A percentile compares a stretch with the other conserved stretches of the same genome.
Conservation (phyloP, 2,797 vertebrate species). For the Lepidocolaptes lacrymiger region DNA sequence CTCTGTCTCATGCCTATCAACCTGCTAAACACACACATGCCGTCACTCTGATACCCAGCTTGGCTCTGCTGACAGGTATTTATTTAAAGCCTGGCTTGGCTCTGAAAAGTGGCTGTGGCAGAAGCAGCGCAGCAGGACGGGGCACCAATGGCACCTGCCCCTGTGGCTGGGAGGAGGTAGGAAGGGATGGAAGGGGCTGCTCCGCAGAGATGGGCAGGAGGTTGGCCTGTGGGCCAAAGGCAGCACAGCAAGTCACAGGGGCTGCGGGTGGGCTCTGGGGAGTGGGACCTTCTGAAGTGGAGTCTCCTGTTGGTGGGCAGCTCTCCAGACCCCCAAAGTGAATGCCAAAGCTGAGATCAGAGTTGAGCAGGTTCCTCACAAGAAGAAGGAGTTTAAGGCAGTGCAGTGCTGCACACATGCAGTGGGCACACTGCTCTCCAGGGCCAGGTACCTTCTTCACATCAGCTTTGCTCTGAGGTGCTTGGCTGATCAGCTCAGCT, state of each 20-base stretch:
- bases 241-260: neutral
- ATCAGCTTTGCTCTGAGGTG: neutral
- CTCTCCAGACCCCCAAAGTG: neutral
- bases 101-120: neutral
- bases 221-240: neutral
- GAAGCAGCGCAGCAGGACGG: rapidly evolving
- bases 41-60: neutral
- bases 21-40: neutral
- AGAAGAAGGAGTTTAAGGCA: neutral
- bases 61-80: neutral
- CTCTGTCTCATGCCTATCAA: neutral
- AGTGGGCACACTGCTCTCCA: neutral
- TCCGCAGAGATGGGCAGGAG: rapidly evolving
- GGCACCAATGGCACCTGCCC: neutral
- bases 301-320: neutral
- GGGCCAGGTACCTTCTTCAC: neutral
- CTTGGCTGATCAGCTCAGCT: neutral
- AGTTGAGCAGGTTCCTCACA: neutral
- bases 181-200: neutral
- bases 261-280: neutral
- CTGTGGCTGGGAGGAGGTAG: neutral
- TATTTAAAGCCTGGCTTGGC: neutral
- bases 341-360: neutral
- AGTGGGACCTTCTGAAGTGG: neutral
- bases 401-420: rapidly evolving